Base-by-base conservation (phyloP, 2,113 vertebrate genomes). In the Mystacornis crossleyi region DNA sequence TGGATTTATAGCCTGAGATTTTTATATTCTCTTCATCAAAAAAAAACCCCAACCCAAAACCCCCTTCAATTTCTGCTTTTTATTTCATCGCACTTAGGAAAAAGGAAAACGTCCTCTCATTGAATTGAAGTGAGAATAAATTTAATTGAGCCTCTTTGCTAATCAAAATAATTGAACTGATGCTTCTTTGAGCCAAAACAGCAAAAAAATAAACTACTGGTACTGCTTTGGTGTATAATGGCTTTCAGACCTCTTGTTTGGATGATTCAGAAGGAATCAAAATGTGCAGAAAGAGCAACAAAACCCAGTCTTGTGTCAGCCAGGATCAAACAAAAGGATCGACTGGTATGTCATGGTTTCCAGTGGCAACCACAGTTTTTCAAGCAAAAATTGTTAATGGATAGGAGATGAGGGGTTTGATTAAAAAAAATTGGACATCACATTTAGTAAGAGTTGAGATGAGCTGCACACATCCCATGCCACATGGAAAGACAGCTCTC, bases 1-100 rank as follows among this genome's bases (percentile, higher is more conserved):
- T 55, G 73, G 91, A 91, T 94, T 94, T 89, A 79, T 60, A 95
- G 87, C 26, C 77, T 67, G 47, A 74, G 77, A 81, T 81, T 91
- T 93, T 78, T 78, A 84, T 47, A 84, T 45, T 64, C 14, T 36
- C 24, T 82, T 88, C 50, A 57, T 65, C 5, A 53, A 69, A 87
- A 81, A 53, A 14, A 24, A 24, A 6, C 18, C 10, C 51, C 34
- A 66, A 54, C 14, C 4, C 40, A 3, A 34, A 86, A 4, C 4
- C 7, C 36, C 11, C 33, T 55, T 79, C 69, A 60, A 2, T 34
- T 40, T 91, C 77, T 92, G 51, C 31, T 64, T 84, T 81, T 89
- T 60, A 81, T 81, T 79, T 78, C 83, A 64, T 71, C 28, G 15
- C 51, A 53, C 9, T 85, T 25, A 55, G 77, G 60, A 90, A 71